Evolutionary conservation across 2,113 vertebrate genomes (phyloP).

Genomic region (Argyrosomus japonicus): DNA sequence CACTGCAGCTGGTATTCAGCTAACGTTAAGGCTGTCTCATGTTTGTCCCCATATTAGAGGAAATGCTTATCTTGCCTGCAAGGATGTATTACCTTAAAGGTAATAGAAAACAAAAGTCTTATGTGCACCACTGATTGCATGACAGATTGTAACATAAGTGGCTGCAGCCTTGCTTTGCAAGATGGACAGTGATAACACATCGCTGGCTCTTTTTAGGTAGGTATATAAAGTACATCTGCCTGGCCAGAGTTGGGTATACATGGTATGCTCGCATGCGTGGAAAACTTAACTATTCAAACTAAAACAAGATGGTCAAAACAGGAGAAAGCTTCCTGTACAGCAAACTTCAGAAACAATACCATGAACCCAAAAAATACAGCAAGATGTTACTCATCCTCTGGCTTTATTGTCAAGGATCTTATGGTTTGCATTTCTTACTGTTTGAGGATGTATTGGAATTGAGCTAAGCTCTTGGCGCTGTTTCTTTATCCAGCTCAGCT

Average conservation of each 20-base stretch:
- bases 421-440: constrained; percentile 1
- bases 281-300: not conserved
- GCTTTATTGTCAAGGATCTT: not conserved
- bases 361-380: too few relatives aligned
- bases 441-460: not conserved
- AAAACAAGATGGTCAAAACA: not conserved
- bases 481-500: not conserved
- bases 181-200: not conserved
- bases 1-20: not conserved
- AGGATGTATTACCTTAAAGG: not conserved
- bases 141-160: not conserved
- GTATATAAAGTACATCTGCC: too few relatives aligned
- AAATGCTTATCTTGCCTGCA: not conserved
- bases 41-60: too few relatives aligned
- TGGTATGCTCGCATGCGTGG: too few relatives aligned
- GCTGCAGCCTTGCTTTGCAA: not conserved
- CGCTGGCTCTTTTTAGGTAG: not conserved
- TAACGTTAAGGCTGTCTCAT: too few relatives aligned
- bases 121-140: not conserved
- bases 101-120: not conserved
- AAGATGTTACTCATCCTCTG: not conserved
- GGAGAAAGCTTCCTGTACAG: not conserved
- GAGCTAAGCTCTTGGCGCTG: not conserved
- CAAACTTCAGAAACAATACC: not conserved
- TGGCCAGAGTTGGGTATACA: not conserved